These are phyloP conservation scores for Meandrusa payeni DNA, from an alignment of 2,888 invertebrate genomes.

Conservation along the genomic window DNA sequence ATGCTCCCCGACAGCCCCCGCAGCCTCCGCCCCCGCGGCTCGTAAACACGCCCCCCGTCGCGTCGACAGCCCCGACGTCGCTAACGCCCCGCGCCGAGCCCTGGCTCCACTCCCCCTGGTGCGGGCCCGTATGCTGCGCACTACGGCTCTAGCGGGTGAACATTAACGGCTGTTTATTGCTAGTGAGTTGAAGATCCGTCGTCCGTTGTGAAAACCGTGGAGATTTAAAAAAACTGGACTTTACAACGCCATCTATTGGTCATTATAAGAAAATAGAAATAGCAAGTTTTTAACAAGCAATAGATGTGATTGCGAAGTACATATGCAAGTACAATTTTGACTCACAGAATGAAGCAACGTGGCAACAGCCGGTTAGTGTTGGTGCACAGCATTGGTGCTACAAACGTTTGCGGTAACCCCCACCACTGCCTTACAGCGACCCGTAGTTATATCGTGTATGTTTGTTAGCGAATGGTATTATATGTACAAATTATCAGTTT, in stretches of 20 bases:
- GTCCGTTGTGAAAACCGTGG: not conserved
- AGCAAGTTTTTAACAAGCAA: not conserved
- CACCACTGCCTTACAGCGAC: conserved; percentile 20
- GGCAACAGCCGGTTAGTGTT: conserved; percentile 1
- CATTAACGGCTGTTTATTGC: conserved; percentile 1
- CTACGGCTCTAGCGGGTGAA: conserved; percentile 9
- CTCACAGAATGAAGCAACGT: conserved; percentile 1
- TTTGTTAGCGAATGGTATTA: conserved; percentile 3
- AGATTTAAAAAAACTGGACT: no score
- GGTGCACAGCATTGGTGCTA: conserved; percentile 18
- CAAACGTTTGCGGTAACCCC: conserved; percentile 2
- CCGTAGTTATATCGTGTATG: conserved; percentile 8
- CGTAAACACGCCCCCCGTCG: no score
- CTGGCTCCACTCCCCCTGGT: no score
- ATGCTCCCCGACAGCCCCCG: conserved; percentile 29
- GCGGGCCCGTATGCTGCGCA: conserved; percentile 13
- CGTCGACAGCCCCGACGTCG: conserved; percentile 8
- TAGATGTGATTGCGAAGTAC: conserved; percentile 15
- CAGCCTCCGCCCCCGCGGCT: no score
- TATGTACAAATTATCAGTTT: conserved; percentile 7
- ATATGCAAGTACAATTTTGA: conserved; percentile 16
- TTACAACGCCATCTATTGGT: conserved; percentile 1
- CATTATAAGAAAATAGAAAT: not conserved
- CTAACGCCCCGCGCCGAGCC: no score
- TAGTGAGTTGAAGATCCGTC: not conserved